A percentile compares a stretch with the other conserved stretches of the same genome.
These are phyloP conservation scores for Hemicordylus capensis DNA, from an alignment of 2,113 vertebrate genomes.

Conservation along the genomic window DNA sequence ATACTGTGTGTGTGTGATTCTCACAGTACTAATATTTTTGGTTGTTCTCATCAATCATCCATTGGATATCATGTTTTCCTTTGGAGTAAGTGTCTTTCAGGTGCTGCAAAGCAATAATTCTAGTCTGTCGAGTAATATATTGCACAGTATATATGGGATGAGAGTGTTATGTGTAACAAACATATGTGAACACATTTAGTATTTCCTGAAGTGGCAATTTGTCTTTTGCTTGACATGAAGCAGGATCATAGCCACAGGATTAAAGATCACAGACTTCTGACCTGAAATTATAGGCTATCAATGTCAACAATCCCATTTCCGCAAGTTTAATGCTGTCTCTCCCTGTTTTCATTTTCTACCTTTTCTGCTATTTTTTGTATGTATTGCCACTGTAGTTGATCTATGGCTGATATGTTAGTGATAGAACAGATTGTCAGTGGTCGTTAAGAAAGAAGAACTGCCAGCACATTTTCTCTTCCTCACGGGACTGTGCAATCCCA, in stretches of 20 bases:
- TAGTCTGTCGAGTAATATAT: conserved; percentile 61
- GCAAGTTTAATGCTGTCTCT: conserved; percentile 36
- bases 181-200: conserved; percentile 64
- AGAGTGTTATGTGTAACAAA: conserved; percentile 63
- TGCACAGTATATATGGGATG: conserved; percentile 31
- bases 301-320: conserved; percentile 42
- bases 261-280: conserved; percentile 57
- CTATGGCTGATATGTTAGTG: conserved; percentile 10
- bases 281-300: conserved; percentile 57
- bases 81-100: conserved; percentile 57
- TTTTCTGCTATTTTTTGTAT: conserved; percentile 20
- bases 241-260: conserved; percentile 42
- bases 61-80: conserved; percentile 59
- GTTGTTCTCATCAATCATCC: conserved; percentile 50
- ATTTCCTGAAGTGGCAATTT: conserved; percentile 49
- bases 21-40: conserved; percentile 30
- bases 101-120: conserved; percentile 65
- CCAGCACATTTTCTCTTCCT: conserved; percentile 15
- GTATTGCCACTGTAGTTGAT: conserved; percentile 35
- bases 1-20: conserved; percentile 6
- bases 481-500: conserved; percentile 30
- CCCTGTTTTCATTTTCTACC: conserved; percentile 43
- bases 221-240: conserved; percentile 58
- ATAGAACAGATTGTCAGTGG: conserved; percentile 40
- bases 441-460: conserved; percentile 31